Conservation (phyloP, 1,140 invertebrate species). For the Drosophila azteca region DNA sequence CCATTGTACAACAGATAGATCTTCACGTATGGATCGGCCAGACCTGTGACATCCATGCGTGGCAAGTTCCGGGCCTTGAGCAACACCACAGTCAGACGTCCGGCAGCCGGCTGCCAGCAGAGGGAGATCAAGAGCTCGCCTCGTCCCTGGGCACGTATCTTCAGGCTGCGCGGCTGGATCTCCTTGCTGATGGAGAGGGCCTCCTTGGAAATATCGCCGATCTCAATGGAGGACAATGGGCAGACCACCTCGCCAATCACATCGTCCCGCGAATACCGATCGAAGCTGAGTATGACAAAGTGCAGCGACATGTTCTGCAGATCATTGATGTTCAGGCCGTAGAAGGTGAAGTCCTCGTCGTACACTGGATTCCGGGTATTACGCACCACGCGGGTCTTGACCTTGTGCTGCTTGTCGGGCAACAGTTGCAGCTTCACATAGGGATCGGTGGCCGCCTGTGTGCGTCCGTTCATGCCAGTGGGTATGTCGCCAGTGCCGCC, state of each 20-base stretch:
- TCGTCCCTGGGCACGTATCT: slow-evolving; percentile 94
- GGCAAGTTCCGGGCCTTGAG: slow-evolving; percentile 96
- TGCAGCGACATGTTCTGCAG: slow-evolving; percentile 94
- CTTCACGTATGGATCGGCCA: slow-evolving; percentile 98
- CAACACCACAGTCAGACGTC: slow-evolving; percentile 94
- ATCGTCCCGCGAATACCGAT: slow-evolving; percentile 97
- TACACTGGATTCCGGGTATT: slow-evolving; percentile 97
- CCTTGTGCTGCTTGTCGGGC: slow-evolving; percentile 97
- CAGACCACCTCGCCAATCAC: slow-evolving; percentile 98
- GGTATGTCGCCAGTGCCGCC: slow-evolving; percentile 78
- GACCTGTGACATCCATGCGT: slow-evolving; percentile 97
- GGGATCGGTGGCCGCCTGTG: slow-evolving; percentile 89
- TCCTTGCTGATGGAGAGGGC: slow-evolving; percentile 91
- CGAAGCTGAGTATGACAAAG: slow-evolving; percentile 97
- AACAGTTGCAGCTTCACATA: slow-evolving; percentile 97
- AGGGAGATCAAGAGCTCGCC: slow-evolving; percentile 96
- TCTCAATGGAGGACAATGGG: slow-evolving; percentile 90
- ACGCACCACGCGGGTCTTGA: slow-evolving; percentile 96
- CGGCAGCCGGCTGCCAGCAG: slow-evolving; percentile 96
- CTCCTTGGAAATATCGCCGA: slow-evolving; percentile 91
- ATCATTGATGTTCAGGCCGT: slow-evolving; percentile 93
- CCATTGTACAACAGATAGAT: slow-evolving; percentile 98
- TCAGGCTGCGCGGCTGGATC: slow-evolving; percentile 93
- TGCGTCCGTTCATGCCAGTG: slow-evolving; percentile 83
- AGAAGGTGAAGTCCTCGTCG: slow-evolving; percentile 98